phyloP scores from a whole-genome alignment of 2,797 vertebrate species.

The Ibycter americanus region DNA sequence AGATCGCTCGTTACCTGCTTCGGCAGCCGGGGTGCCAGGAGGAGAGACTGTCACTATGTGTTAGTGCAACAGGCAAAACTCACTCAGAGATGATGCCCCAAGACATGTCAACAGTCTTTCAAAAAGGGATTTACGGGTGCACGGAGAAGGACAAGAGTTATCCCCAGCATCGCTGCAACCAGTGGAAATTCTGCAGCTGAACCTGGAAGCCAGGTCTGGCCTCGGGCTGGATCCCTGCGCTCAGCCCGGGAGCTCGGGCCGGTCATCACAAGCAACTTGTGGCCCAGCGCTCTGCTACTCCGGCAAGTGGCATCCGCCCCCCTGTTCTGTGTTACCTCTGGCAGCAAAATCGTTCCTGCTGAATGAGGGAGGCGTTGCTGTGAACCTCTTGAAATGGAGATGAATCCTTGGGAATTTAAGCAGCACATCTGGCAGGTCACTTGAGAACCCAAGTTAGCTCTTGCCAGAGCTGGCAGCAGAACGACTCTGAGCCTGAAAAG shows the following conservation, averaged over 20 bases:
- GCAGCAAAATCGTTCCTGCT: background rate
- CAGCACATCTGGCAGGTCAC: background rate
- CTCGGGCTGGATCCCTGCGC: background rate
- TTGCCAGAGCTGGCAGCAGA: background rate
- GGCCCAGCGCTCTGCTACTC: background rate
- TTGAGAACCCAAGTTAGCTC: background rate
- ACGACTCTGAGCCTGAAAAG: background rate
- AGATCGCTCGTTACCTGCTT: background rate
- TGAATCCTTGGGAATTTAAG: background rate
- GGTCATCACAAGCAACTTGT: fast-evolving
- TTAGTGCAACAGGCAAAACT: background rate
- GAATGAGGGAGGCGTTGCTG: background rate
- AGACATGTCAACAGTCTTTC: background rate
- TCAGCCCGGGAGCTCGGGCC: background rate
- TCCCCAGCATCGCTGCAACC: background rate
- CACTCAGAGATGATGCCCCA: background rate
- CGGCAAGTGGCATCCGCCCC: fast-evolving
- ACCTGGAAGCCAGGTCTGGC: background rate
- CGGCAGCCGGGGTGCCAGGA: background rate
- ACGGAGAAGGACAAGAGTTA: background rate
- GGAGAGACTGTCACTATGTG: fast-evolving
- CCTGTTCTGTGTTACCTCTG: too few species aligned
- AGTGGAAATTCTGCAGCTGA: background rate
- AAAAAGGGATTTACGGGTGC: background rate
- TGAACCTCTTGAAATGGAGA: background rate